phyloP scores from a whole-genome alignment of 2,113 vertebrate species.

The Nesoenas mayeri region DNA sequence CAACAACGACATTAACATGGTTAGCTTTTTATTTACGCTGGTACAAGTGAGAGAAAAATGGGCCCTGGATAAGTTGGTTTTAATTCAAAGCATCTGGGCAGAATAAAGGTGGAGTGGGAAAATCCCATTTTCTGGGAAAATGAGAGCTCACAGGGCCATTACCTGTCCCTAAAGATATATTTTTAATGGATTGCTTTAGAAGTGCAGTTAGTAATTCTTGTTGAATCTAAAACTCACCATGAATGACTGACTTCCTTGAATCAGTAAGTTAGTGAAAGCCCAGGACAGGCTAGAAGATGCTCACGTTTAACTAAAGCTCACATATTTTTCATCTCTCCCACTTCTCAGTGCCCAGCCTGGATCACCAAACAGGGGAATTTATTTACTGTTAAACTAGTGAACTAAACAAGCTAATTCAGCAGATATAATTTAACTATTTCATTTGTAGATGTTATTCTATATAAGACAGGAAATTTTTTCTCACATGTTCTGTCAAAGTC shows the following conservation, averaged over 20 bases:
- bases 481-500: background rate
- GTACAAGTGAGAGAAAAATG: conserved; percentile 30
- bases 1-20: conserved; percentile 2
- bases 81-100: conserved; percentile 50
- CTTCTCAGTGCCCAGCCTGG: background rate
- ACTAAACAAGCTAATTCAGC: background rate
- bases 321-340: background rate
- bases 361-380: background rate
- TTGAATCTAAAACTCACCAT: background rate
- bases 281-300: background rate
- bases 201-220: background rate
- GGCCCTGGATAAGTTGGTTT: background rate
- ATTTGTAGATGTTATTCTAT: background rate
- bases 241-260: background rate
- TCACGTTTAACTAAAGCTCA: background rate
- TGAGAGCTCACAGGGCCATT: background rate
- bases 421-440: background rate
- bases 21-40: conserved; percentile 33
- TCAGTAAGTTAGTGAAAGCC: background rate
- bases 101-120: conserved; percentile 10
- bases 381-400: background rate
- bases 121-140: conserved; percentile 17
- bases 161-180: conserved; percentile 12
- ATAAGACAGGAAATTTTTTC: background rate
- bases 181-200: background rate